Conservation (phyloP, 2,888 invertebrate species). For the Campoplex capitator region DNA sequence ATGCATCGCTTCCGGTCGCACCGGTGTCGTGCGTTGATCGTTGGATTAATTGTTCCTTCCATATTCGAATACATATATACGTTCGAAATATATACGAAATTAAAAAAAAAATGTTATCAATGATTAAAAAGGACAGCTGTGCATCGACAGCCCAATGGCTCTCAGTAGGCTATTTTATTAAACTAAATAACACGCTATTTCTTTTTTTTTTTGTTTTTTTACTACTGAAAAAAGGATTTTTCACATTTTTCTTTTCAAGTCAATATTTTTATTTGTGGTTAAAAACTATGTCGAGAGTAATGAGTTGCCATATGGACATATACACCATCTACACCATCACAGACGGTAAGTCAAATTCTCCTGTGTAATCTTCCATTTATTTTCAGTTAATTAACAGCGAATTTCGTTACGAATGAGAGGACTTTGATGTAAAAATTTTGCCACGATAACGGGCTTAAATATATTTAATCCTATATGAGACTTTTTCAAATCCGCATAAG, state of each 20-base stretch:
- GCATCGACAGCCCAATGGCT: no score
- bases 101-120: no score
- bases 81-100: not conserved
- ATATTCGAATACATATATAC: not conserved
- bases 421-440: not conserved
- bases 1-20: slow-evolving; percentile 59
- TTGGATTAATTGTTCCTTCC: slow-evolving; percentile 55
- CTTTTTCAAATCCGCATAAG: slow-evolving; percentile 28
- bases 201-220: not conserved
- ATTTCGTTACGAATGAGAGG: slow-evolving; percentile 1
- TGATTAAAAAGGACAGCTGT: no score
- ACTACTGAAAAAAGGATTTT: not conserved
- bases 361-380: not conserved
- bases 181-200: not conserved
- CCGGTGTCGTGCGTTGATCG: slow-evolving; percentile 46
- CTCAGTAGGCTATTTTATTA: not conserved
- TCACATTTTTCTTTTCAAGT: not conserved
- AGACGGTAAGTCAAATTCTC: not conserved
- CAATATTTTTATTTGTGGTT: not conserved
- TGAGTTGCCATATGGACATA: not conserved
- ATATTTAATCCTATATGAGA: slow-evolving; percentile 5
- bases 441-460: slow-evolving; percentile 11
- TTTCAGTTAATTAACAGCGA: slow-evolving; percentile 1
- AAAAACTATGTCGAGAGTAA: not conserved
- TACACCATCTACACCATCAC: not conserved